phyloP scores from a whole-genome alignment of 2,113 vertebrate species.

The Sapayoa aenigma region DNA sequence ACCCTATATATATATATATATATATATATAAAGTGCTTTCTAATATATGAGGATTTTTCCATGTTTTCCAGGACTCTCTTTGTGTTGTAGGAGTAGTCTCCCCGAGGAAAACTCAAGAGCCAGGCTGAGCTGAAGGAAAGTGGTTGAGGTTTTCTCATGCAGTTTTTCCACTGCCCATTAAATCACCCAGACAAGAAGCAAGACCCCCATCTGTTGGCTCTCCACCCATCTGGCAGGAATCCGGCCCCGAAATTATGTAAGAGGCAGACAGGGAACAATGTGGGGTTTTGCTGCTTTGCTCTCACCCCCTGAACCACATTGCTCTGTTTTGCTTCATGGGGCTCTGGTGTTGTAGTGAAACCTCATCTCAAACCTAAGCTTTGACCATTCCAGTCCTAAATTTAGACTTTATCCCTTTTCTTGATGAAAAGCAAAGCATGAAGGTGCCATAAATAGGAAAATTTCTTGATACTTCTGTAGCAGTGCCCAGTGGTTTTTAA shows the following conservation, averaged over 20 bases:
- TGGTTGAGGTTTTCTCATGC: background rate
- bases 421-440: background rate
- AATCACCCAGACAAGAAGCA: background rate
- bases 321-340: background rate
- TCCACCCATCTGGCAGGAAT: background rate
- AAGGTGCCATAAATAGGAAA: background rate
- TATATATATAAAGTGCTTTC: background rate
- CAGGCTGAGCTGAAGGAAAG: background rate
- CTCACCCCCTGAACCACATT: fast-evolving
- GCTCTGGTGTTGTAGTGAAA: background rate
- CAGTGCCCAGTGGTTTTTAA: background rate
- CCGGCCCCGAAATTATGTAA: background rate
- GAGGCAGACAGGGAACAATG: background rate
- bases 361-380: background rate
- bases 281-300: background rate
- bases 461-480: background rate
- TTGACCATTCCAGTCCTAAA: background rate
- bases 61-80: background rate
- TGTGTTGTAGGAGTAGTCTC: background rate
- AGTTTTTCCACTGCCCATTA: background rate
- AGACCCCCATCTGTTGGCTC: background rate
- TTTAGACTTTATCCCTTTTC: background rate
- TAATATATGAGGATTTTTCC: background rate
- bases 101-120: background rate
- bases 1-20: background rate